Evolutionary conservation across 2,888 invertebrate species (phyloP).

Genomic region (Orthonevra nobilis): DNA sequence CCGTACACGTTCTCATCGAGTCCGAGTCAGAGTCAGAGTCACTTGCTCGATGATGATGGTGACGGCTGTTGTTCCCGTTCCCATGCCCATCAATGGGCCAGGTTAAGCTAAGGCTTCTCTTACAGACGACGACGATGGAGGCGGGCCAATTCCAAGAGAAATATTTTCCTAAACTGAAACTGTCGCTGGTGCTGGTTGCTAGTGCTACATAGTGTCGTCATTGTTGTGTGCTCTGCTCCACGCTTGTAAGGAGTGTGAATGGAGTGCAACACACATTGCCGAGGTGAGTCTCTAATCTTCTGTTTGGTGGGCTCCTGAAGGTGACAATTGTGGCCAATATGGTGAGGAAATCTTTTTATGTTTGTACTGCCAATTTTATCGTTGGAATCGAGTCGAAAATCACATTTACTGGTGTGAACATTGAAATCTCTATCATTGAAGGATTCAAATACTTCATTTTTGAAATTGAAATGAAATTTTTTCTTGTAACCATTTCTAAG

Average conservation of each 20-base stretch:
- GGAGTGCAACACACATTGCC: constrained; percentile 36
- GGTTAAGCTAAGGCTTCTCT: constrained; percentile 25
- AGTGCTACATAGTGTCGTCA: constrained; percentile 26
- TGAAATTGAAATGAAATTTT: no score
- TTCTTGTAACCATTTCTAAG: no score
- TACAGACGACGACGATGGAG: constrained; percentile 13
- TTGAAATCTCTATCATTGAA: not conserved
- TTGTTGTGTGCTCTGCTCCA: constrained; percentile 35
- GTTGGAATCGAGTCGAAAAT: not conserved
- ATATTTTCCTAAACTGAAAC: constrained; percentile 57
- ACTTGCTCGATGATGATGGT: no score
- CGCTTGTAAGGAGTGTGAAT: constrained; percentile 31
- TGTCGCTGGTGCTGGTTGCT: constrained; percentile 28
- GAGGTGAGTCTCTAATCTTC: constrained; percentile 52
- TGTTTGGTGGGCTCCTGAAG: constrained; percentile 26
- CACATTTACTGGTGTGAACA: no score
- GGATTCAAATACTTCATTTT: not conserved
- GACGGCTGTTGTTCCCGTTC: no score
- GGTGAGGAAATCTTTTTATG: not conserved
- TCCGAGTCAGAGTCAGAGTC: no score
- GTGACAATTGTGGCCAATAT: constrained; percentile 51
- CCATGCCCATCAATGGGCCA: no score
- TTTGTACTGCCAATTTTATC: not conserved
- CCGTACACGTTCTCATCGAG: constrained; percentile 29
- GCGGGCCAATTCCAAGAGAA: constrained; percentile 51